Percentiles rank a stretch among this genome's conserved stretches.
These are phyloP conservation scores for Anisognathus igniventris DNA, from an alignment of 2,797 vertebrate species.

Conservation along the genomic window DNA sequence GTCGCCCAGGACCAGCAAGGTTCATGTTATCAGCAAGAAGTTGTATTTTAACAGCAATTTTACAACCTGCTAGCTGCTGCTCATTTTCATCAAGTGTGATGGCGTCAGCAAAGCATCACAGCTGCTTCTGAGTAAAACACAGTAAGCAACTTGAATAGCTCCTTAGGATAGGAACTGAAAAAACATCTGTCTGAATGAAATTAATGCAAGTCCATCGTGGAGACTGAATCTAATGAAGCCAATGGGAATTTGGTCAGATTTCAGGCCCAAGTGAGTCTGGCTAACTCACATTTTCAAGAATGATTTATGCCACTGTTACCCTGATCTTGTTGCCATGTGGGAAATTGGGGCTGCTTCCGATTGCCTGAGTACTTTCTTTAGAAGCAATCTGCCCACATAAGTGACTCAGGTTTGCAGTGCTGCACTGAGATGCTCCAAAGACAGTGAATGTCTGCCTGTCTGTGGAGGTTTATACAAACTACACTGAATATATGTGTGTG, in stretches of 20 bases:
- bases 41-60: background rate
- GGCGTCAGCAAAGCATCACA: background rate
- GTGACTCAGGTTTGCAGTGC: conserved; percentile 21
- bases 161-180: background rate
- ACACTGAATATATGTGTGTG: accelerated
- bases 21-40: background rate
- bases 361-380: background rate
- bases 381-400: background rate
- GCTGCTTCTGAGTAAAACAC: background rate
- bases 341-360: background rate
- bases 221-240: background rate
- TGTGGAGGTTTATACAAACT: background rate
- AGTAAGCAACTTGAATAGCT: background rate
- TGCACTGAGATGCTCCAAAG: background rate
- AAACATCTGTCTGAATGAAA: background rate
- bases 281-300: background rate
- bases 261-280: background rate
- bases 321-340: background rate
- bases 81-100: background rate
- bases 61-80: background rate
- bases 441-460: background rate
- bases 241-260: background rate
- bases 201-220: background rate
- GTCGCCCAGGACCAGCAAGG: background rate
- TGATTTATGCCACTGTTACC: background rate